Percentiles rank a stretch among this genome's conserved stretches.
Conservation (phyloP, 2,113 vertebrate genomes). For the Irena cyanogastra region DNA sequence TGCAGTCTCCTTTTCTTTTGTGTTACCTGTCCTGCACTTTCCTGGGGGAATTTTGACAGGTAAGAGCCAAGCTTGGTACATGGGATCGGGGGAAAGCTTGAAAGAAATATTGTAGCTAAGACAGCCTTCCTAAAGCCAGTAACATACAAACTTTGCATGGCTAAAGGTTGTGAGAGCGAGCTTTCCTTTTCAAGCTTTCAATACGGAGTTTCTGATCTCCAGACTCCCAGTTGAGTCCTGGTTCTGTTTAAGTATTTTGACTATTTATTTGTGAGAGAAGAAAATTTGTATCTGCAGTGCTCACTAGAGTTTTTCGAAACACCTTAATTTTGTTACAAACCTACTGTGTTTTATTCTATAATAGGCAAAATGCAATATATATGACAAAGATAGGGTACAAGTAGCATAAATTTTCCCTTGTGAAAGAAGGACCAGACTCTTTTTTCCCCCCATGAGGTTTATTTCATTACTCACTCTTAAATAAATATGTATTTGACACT, state of each 20-base stretch:
- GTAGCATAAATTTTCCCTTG: neutral
- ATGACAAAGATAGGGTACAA: neutral
- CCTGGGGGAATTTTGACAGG: neutral
- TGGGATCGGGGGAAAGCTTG: neutral
- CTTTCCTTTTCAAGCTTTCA: neutral
- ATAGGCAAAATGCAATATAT: neutral
- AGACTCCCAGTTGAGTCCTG: neutral
- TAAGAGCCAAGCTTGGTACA: neutral
- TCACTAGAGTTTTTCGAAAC: neutral
- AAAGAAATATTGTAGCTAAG: neutral
- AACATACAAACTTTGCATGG: rapidly evolving
- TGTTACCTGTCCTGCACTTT: neutral
- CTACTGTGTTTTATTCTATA: neutral
- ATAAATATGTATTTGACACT: neutral
- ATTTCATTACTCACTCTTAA: neutral
- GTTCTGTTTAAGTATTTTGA: neutral
- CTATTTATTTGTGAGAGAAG: neutral
- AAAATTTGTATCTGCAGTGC: neutral
- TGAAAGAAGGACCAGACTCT: neutral
- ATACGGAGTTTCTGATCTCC: neutral
- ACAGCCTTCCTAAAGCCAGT: neutral
- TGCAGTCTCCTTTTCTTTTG: no score
- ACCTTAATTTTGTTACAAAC: neutral
- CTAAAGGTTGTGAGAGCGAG: neutral
- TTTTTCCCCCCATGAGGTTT: neutral